A percentile compares a stretch with the other conserved stretches of the same genome.
Evolutionary conservation across 2,797 vertebrate species (phyloP).

Genomic region (Sebastes oblongus): DNA sequence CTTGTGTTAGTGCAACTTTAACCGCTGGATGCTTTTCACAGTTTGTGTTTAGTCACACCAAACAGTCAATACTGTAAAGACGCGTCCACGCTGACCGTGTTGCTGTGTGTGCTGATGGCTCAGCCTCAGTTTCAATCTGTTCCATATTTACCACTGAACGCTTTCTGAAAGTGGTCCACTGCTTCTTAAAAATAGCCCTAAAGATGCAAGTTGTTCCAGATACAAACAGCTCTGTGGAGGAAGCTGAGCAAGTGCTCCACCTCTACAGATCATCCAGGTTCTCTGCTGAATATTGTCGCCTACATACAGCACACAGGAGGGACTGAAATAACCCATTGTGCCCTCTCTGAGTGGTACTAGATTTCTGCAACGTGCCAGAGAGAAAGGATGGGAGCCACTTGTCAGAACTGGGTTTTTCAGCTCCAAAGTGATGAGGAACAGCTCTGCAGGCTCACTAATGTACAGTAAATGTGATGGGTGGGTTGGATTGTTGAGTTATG

Average conservation of each 20-base stretch:
- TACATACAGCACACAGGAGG: conserved; percentile 66
- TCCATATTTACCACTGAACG: conserved; percentile 20
- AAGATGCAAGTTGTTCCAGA: conserved; percentile 36
- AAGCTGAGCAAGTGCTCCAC: conserved; percentile 64
- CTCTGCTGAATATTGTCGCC: conserved; percentile 70
- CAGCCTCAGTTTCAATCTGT: conserved; percentile 3
- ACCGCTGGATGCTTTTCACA: not conserved
- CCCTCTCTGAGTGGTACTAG: conserved; percentile 74
- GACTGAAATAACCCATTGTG: conserved; percentile 69
- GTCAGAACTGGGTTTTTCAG: conserved; percentile 73
- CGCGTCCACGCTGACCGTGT: not conserved
- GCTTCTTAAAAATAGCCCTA: conserved; percentile 59
- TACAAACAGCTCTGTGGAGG: conserved; percentile 59
- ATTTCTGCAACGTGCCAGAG: conserved; percentile 65
- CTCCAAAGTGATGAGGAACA: conserved; percentile 75
- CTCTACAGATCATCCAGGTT: conserved; percentile 62
- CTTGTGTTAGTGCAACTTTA: not conserved
- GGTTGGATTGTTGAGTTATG: conserved; percentile 78
- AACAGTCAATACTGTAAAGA: not conserved
- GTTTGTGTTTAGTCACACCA: not conserved
- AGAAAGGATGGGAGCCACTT: conserved; percentile 73
- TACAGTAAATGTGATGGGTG: conserved; percentile 74
- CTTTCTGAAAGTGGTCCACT: conserved; percentile 31
- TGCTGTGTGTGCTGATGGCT: not conserved
- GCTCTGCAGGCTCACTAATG: conserved; percentile 73